Evolutionary conservation across 2,888 invertebrate genomes (phyloP).

Genomic region (Dromius quadrimaculatus): DNA sequence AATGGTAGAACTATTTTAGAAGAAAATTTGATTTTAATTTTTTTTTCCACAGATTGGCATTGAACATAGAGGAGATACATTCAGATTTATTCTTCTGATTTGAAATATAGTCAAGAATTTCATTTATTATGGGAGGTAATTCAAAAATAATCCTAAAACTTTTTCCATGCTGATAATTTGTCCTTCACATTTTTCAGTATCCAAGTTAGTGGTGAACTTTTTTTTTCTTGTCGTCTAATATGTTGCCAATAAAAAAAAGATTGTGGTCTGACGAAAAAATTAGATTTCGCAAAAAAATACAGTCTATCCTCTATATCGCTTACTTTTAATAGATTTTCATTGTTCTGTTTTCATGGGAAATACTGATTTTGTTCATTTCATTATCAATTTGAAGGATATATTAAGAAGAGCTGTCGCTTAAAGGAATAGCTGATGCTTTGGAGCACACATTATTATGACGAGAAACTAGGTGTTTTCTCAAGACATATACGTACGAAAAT

Average conservation of each 20-base stretch:
- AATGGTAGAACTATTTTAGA: conserved; percentile 50
- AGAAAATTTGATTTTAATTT: conserved; percentile 14
- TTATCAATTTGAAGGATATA: background rate
- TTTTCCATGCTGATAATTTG: conserved; percentile 14
- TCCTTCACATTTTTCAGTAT: conserved; percentile 10
- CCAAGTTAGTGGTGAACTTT: background rate
- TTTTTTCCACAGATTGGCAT: conserved; percentile 45
- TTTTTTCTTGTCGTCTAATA: background rate
- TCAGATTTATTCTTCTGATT: background rate
- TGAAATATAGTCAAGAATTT: background rate
- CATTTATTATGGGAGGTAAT: background rate
- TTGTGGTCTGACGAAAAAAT: background rate
- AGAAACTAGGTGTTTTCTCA: background rate
- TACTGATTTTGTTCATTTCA: background rate
- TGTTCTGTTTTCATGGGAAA: background rate
- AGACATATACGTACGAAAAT: background rate
- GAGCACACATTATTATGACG: background rate
- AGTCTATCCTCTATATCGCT: background rate
- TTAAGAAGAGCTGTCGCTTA: background rate
- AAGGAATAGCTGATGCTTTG: background rate
- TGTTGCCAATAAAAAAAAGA: conserved; percentile 11
- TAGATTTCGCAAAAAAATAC: conserved; percentile 16
- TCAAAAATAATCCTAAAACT: conserved; percentile 19
- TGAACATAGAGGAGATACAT: conserved; percentile 24
- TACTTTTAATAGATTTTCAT: background rate